These are phyloP conservation scores for Papilio glaucus DNA, from an alignment of 1,140 invertebrate genomes.

Conservation along the genomic window DNA sequence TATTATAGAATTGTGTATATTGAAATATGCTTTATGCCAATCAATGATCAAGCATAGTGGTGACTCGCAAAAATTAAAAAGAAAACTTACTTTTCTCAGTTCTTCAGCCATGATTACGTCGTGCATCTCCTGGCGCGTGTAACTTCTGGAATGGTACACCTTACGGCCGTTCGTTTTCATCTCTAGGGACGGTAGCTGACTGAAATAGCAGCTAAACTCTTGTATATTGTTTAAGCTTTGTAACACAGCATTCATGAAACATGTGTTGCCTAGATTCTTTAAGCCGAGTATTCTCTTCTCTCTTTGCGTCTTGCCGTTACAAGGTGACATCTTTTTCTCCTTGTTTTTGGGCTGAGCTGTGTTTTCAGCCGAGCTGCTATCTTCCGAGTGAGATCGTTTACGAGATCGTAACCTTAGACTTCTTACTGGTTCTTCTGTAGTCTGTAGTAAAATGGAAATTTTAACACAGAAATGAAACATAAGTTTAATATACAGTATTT, in stretches of 20 bases:
- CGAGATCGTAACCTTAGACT: slow-evolving; percentile 85
- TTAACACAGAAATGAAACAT: neutral
- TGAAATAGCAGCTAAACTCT: slow-evolving; percentile 93
- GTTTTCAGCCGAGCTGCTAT: slow-evolving; percentile 84
- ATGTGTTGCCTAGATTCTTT: slow-evolving; percentile 93
- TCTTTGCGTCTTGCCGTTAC: slow-evolving; percentile 77
- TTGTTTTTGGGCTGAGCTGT: slow-evolving; percentile 65
- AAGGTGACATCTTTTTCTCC: slow-evolving; percentile 75
- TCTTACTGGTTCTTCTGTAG: slow-evolving; percentile 82
- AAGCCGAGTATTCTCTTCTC: slow-evolving; percentile 90
- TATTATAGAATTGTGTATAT: no score
- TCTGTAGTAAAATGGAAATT: slow-evolving; percentile 51
- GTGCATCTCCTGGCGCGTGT: slow-evolving; percentile 85
- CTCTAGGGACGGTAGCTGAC: slow-evolving; percentile 90
- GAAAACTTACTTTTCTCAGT: slow-evolving; percentile 85
- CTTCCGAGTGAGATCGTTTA: slow-evolving; percentile 85
- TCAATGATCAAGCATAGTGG: neutral
- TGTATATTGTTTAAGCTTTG: slow-evolving; percentile 94
- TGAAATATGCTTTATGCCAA: no score
- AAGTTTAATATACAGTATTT: neutral
- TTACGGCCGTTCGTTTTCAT: slow-evolving; percentile 85
- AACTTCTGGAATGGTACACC: slow-evolving; percentile 86
- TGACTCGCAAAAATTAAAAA: slow-evolving; percentile 16
- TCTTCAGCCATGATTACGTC: slow-evolving; percentile 91
- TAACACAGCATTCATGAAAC: slow-evolving; percentile 95